Evolutionary conservation across 2,888 invertebrate species (phyloP).

Genomic region (Cheilosia impressa): DNA sequence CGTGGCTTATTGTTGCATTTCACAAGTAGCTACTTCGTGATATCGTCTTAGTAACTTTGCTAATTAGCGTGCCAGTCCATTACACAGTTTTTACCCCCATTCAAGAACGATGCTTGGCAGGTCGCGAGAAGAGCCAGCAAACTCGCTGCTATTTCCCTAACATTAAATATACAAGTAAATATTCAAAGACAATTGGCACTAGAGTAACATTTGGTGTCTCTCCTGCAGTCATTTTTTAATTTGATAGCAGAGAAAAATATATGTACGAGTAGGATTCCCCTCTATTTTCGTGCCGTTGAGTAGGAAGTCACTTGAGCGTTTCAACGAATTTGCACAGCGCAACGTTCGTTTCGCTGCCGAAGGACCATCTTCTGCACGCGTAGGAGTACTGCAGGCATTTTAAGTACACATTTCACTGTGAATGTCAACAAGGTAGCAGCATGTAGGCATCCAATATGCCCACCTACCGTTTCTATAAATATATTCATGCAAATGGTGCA

Average conservation of each 20-base stretch:
- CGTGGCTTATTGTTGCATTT: conserved; percentile 75
- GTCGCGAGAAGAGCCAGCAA: conserved; percentile 62
- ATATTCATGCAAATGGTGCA: conserved; percentile 50
- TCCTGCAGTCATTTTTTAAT: conserved; percentile 75
- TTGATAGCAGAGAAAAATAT: conserved; percentile 60
- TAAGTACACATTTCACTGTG: conserved; percentile 74
- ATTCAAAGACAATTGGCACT: conserved; percentile 74
- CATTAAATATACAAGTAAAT: conserved; percentile 72
- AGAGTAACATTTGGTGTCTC: conserved; percentile 75
- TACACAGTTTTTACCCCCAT: conserved; percentile 74
- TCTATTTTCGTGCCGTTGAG: conserved; percentile 64
- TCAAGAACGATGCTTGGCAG: conserved; percentile 50
- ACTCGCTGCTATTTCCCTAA: conserved; percentile 48
- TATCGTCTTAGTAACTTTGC: conserved; percentile 73
- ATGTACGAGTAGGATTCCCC: conserved; percentile 11
- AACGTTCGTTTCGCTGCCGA: conserved; percentile 75
- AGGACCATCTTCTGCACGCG: conserved; percentile 75
- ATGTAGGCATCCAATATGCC: conserved; percentile 41
- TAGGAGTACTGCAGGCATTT: conserved; percentile 72
- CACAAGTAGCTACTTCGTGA: conserved; percentile 67
- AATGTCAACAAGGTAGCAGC: conserved; percentile 70
- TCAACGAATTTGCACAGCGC: conserved; percentile 72
- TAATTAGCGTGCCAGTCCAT: conserved; percentile 74
- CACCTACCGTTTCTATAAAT: conserved; percentile 25
- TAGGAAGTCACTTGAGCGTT: conserved; percentile 75